Percentiles rank a stretch among this genome's conserved stretches.
Conservation (phyloP, 2,797 vertebrate species). For the Echeneis naucrates region DNA sequence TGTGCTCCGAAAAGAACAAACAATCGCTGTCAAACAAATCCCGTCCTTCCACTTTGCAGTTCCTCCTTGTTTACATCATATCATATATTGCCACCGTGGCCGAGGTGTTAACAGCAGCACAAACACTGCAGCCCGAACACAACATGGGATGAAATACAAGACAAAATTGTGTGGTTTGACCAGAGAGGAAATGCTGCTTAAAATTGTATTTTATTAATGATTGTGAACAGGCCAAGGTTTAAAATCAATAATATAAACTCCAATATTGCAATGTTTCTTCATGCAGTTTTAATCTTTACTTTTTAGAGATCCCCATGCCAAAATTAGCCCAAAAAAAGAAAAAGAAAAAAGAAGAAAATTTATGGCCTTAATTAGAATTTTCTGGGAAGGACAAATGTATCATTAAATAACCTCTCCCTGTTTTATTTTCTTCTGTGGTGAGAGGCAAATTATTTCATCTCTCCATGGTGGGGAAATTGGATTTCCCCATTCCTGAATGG, state of each 20-base stretch:
- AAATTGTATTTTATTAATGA: conserved; percentile 11
- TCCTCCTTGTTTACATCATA: conserved; percentile 38
- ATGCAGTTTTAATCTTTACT: background rate
- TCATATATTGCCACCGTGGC: background rate
- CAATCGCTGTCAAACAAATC: conserved; percentile 33
- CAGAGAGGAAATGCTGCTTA: background rate
- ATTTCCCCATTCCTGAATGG: conserved; percentile 2
- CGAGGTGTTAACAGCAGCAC: background rate
- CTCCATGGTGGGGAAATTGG: no score
- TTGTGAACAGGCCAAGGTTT: conserved; percentile 8
- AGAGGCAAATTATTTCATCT: background rate
- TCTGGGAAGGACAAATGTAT: conserved; percentile 31
- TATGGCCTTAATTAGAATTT: conserved; percentile 18
- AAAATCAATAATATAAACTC: no score
- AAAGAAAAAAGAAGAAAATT: conserved; percentile 6
- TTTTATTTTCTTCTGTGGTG: conserved; percentile 32
- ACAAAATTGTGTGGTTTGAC: background rate
- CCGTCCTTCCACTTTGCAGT: conserved; percentile 37
- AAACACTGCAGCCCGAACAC: conserved; percentile 1
- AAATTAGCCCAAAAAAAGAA: background rate
- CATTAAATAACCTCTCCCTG: conserved; percentile 27
- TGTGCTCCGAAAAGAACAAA: conserved; percentile 44
- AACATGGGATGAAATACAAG: background rate
- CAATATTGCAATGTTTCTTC: background rate
- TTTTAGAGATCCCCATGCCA: background rate